Evolutionary conservation across 2,888 invertebrate species (phyloP).

Genomic region (Panzeria rudis): DNA sequence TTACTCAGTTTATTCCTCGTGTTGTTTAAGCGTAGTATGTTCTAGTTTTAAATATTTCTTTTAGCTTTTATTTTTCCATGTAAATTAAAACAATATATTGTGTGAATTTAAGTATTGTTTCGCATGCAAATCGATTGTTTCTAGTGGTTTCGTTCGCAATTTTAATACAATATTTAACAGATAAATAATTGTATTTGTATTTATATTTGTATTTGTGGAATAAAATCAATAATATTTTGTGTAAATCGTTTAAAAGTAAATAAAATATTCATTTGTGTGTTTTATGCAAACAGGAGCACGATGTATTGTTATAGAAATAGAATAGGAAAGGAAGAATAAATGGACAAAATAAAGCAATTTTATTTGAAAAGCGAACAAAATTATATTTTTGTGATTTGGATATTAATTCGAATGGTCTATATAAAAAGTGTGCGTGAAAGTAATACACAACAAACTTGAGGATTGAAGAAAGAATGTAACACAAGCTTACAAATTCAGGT

Average conservation of each 20-base stretch:
- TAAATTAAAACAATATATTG: conserved; percentile 37
- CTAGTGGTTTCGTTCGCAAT: not conserved
- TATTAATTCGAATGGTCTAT: conserved; percentile 6
- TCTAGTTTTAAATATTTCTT: conserved; percentile 35
- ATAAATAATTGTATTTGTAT: conserved; percentile 6
- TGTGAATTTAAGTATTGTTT: conserved; percentile 9
- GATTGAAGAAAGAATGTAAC: no score
- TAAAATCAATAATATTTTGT: conserved; percentile 38
- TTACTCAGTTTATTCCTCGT: conserved; percentile 14
- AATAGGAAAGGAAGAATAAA: not conserved
- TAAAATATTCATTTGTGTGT: conserved; percentile 27
- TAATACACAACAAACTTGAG: not conserved
- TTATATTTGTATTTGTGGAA: not conserved
- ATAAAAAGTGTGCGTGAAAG: not conserved
- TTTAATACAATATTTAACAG: conserved; percentile 3
- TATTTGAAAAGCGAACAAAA: no score
- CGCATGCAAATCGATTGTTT: conserved; percentile 37
- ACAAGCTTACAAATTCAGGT: no score
- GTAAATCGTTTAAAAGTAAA: conserved; percentile 23
- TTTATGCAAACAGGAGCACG: conserved; percentile 5
- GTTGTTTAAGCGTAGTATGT: not conserved
- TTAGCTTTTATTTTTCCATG: conserved; percentile 14
- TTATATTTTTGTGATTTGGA: not conserved
- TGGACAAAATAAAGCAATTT: not conserved
- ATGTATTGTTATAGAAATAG: conserved; percentile 1